Evolutionary conservation across 2,888 invertebrate species (phyloP), one percentile per base, ranked within the genome.

Genomic region (Acleris holmiana): DNA sequence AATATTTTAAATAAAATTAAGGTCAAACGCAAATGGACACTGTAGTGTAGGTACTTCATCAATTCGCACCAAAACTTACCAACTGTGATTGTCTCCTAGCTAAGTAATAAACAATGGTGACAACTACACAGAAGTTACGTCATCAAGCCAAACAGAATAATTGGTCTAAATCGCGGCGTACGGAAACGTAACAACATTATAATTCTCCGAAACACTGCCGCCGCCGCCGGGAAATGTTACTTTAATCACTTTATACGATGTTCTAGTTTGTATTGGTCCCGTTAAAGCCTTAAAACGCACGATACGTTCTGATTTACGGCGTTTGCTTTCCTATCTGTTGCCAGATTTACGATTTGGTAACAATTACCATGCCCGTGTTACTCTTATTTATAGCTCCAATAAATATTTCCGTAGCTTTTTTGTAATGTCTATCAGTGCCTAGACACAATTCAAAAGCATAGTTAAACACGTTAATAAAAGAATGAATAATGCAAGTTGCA

Each of bases 201-300:
- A 88, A 90, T 89, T 82, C 83, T 81, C 86, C 70, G 68, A 71
- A 82, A 78, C 71, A 71, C 76, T 74, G 77, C 76, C 74, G 77
- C 78, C 80, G 78, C 82, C 78, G 78, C 76, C 80, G 79, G 79
- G 80, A 89, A 89, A 91, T 89, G 89, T 84, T 79, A 89, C 88
- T 91, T 91, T 91, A 89, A 91, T 90, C 78, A 86, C 89, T 91
- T 89, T 82, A 86, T 83, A 85, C 86, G 85, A 80, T 83, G 80
- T 76, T 76, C 81, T 82, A 84, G 83, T 84, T 85, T 77, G 79
- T 81, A 84, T 84, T 80, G 80, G 83, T 79, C 77, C 83, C 54
- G 83, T 86, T 84, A 82, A 76, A 78, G 77, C 76, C 79, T 78
- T 75, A 76, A 78, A 78, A 76, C 80, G 76, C 80, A 79, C 76